Evolutionary conservation across 2,888 invertebrate genomes (phyloP).

Genomic region (Lasioglossum zephyrum): DNA sequence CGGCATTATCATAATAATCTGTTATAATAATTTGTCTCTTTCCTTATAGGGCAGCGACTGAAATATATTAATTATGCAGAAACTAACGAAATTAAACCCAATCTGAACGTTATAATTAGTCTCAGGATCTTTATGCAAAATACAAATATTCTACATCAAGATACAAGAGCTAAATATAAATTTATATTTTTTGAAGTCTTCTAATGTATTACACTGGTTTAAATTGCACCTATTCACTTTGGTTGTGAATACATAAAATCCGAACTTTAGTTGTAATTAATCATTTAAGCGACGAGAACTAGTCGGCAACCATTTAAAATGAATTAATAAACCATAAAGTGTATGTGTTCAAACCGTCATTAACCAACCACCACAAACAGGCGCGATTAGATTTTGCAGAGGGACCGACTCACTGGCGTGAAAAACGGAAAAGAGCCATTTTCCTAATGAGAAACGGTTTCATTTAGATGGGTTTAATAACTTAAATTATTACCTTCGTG

Average conservation of each 20-base stretch:
- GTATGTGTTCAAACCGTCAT: background rate
- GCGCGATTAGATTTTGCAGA: background rate
- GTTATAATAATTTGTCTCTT: background rate
- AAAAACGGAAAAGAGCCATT: background rate
- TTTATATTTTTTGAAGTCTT: too few species aligned
- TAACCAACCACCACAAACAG: background rate
- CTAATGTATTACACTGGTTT: too few species aligned
- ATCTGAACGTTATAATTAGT: too few species aligned
- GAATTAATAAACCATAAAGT: background rate
- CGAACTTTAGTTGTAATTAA: background rate
- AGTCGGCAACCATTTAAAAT: background rate
- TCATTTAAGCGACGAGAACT: background rate
- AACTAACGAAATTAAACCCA: background rate
- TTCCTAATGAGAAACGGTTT: background rate
- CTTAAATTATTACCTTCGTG: background rate
- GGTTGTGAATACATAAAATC: too few species aligned
- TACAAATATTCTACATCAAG: too few species aligned
- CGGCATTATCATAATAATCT: background rate
- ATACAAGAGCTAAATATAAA: too few species aligned
- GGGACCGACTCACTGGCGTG: background rate
- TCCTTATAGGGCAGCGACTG: background rate
- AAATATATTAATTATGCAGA: background rate
- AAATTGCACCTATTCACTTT: too few species aligned
- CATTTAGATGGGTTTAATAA: background rate
- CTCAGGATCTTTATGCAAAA: too few species aligned